Base-by-base conservation (phyloP, 35 echinoderm and acorn worm species). In the Strongylocentrotus purpuratus region DNA sequence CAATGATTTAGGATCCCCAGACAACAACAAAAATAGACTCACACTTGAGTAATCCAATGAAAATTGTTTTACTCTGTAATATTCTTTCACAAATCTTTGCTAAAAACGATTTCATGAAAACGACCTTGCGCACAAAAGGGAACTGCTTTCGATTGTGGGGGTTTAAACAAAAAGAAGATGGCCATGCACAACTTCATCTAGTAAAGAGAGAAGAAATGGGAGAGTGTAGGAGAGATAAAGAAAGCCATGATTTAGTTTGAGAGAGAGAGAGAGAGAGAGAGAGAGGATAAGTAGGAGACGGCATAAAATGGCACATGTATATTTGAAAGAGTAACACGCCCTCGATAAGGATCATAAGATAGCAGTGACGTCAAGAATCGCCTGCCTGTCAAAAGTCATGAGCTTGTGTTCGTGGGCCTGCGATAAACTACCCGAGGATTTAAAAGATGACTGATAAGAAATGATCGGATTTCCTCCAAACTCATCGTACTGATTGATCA, bases 391-490 rank as follows among this genome's bases (percentile, higher is more conserved):
- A 78, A 78, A 78, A 7, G 65, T n/a, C 65, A n/a, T 78, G 65
- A 78, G 65, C 65, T 78, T 78, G 65, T 78, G 65, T 78, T 78
- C 65, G 25, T 28, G 20, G 65, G 4, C 5, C 65, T n/a, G 65
- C 20, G 18, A 78, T n/a, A 78, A 78, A 78, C 65, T 78, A 78
- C 65, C 65, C 25, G 15, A n/a, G 65, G 65, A 78, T 78, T 78
- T 78, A 28, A 22, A 28, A 28, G 65, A 78, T 78, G 65, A 78
- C 22, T 78, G 65, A 78, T 78, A 78, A 78, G 65, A 78, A 78
- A 78, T 78, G 65, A 78, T 78, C 65, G 65, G 65, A 78, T 78
- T 78, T 78, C 65, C 65, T 78, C 65, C 65, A 78, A 78, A 78
- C 65, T 78, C 20, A 78, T 22, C 22, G 22, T 28, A 18, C 20